Percentiles rank a stretch among this genome's conserved stretches.
Evolutionary conservation across 1,140 invertebrate species (phyloP).

Genomic region (Globodera rostochiensis): DNA sequence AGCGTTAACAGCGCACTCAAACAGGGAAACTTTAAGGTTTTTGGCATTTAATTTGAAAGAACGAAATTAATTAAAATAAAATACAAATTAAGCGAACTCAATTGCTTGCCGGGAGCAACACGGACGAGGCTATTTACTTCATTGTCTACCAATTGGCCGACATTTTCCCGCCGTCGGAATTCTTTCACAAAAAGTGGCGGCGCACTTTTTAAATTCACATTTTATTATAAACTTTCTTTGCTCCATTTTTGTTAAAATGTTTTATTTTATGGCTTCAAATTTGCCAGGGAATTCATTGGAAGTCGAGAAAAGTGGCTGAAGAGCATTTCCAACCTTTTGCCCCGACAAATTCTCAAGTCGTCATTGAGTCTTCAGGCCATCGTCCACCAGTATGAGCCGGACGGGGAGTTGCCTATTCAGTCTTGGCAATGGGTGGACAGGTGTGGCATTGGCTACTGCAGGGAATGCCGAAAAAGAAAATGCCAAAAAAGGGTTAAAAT

Average conservation of each 20-base stretch:
- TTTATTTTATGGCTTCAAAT: too few relatives aligned
- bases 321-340: constrained; percentile 58
- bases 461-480: not conserved
- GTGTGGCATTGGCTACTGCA: not conserved
- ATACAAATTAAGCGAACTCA: constrained; percentile 2
- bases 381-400: constrained; percentile 58
- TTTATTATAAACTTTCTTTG: not conserved
- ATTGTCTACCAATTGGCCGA: constrained; percentile 64
- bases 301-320: constrained; percentile 58
- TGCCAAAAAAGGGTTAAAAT: too few relatives aligned
- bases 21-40: constrained; percentile 86
- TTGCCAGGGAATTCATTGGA: constrained; percentile 54
- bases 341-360: constrained; percentile 63
- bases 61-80: not conserved
- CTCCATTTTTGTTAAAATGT: too few relatives aligned
- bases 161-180: constrained; percentile 62
- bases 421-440: constrained; percentile 31
- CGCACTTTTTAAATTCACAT: too few relatives aligned
- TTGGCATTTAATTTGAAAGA: constrained; percentile 77
- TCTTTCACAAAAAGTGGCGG: constrained; percentile 53
- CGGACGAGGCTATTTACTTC: constrained; percentile 64
- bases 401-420: constrained; percentile 41
- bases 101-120: constrained; percentile 27
- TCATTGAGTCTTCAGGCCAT: constrained; percentile 56
- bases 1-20: constrained; percentile 77